Conservation (phyloP, 2,113 vertebrate species). For the Lampris megalopsis region DNA sequence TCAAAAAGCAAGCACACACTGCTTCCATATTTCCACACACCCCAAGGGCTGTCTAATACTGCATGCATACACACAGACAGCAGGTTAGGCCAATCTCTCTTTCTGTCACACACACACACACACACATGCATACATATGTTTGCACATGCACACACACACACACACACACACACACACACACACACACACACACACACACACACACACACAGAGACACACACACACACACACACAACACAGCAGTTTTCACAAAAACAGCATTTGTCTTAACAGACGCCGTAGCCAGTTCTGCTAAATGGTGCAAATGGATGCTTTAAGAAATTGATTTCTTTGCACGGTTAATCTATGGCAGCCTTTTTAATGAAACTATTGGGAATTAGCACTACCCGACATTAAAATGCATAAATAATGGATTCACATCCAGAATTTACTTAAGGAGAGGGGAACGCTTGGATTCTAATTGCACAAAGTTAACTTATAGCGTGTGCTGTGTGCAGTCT, state of each 20-base stretch:
- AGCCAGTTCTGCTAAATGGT: conserved; percentile 51
- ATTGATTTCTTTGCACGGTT: conserved; percentile 64
- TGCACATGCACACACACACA: conserved; percentile 1
- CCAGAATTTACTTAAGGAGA: conserved; percentile 49
- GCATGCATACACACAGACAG: conserved; percentile 14
- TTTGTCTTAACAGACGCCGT: conserved; percentile 14
- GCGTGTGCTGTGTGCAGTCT: conserved; percentile 60
- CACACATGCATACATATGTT: background rate
- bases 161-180: conserved; percentile 17
- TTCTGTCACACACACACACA: background rate
- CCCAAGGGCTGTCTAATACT: conserved; percentile 2
- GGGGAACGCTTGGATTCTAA: conserved; percentile 47
- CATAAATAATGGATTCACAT: conserved; percentile 71
- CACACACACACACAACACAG: background rate
- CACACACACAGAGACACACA: background rate
- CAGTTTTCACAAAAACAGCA: conserved; percentile 1
- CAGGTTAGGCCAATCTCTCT: conserved; percentile 12
- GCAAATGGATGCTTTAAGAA: conserved; percentile 67
- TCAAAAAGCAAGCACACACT: conserved; percentile 40
- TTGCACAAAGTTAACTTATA: conserved; percentile 58
- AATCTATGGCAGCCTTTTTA: conserved; percentile 70
- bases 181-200: background rate
- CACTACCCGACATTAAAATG: conserved; percentile 66
- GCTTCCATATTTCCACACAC: conserved; percentile 26
- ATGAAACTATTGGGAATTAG: conserved; percentile 75